Evolutionary conservation across 2,888 invertebrate genomes (phyloP), one percentile per base, ranked within the genome.

Genomic region (Caenorhabditis macrosperma): DNA sequence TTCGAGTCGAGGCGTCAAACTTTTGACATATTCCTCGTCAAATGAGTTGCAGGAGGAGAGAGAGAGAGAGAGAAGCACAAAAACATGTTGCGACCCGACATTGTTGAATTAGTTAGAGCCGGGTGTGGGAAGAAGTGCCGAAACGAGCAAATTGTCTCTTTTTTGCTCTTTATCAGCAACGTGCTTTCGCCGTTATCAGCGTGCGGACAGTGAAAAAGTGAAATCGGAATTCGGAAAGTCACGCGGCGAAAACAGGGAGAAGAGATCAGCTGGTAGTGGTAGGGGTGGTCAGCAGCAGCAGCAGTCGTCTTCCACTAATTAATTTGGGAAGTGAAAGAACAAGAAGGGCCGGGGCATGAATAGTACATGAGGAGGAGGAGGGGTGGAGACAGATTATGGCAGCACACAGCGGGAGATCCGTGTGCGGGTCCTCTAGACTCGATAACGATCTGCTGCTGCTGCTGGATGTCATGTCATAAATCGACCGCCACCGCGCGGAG

Each of bases 341-440:
- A 30, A 57, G 61, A 54, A 48, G 44, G 52, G 61, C 46, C 17
- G 17, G 67, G 35, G 38, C 63, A 72, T 72, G 64, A 63, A 72
- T 63, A 72, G 72, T 72, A 72, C 72, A 72, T 64, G 63, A 72
- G 71, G 20, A 48, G 28, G 33, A 60, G 44, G 57, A 52, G 44
- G 48, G 44, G 55, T 41, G 48, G 48, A 35, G 63, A 33, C 54
- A 55, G 61, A 71, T 71, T 61, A 72, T 64, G 61, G 54, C 54
- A 46, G 72, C 72, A 64, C 72, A 72, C 72, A 72, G 72, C 72
- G 57, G 72, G 72, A 72, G 55, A 72, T 57, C 63, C 72, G 44
- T 22, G n/a, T 33, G 33, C 33, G 33, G 33, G 10, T 10, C 33
- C 10, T 52, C 46, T 46, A 41, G 60, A 55, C 44, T 44, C 71